A percentile compares a stretch with the other conserved stretches of the same genome.
phyloP scores from a whole-genome alignment of 2,113 vertebrate genomes.

The Cnemophilus loriae region DNA sequence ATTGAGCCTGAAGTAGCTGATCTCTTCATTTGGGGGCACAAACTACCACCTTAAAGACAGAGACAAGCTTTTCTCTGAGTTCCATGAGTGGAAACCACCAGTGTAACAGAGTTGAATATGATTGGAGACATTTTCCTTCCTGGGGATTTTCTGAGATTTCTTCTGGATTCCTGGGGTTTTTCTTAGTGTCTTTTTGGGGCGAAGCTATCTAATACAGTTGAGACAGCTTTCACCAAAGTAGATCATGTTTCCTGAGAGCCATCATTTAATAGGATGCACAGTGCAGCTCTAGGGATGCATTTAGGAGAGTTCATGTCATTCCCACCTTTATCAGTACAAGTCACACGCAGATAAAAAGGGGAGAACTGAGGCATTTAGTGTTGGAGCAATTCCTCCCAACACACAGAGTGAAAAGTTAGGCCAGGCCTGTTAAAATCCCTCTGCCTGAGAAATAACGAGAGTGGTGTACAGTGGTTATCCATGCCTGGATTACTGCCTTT shows the following conservation, averaged over 20 bases:
- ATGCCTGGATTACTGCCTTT: neutral
- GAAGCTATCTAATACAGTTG: neutral
- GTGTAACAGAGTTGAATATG: neutral
- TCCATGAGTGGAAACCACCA: accelerated
- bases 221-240: neutral
- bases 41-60: neutral
- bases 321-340: neutral
- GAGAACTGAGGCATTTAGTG: neutral
- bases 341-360: neutral
- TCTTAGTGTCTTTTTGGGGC: neutral
- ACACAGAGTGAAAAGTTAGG: neutral
- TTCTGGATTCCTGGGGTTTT: neutral
- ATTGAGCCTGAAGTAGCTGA: neutral
- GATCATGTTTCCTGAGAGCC: neutral
- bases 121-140: neutral
- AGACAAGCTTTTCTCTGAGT: neutral
- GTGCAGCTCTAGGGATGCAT: neutral
- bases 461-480: accelerated
- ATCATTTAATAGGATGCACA: neutral
- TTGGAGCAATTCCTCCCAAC: neutral
- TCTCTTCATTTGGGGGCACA: neutral
- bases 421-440: neutral
- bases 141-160: neutral
- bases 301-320: neutral
- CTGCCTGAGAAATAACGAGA: neutral